These are phyloP conservation scores for Cygnus olor DNA, from an alignment of 2,797 vertebrate genomes.

Conservation along the genomic window DNA sequence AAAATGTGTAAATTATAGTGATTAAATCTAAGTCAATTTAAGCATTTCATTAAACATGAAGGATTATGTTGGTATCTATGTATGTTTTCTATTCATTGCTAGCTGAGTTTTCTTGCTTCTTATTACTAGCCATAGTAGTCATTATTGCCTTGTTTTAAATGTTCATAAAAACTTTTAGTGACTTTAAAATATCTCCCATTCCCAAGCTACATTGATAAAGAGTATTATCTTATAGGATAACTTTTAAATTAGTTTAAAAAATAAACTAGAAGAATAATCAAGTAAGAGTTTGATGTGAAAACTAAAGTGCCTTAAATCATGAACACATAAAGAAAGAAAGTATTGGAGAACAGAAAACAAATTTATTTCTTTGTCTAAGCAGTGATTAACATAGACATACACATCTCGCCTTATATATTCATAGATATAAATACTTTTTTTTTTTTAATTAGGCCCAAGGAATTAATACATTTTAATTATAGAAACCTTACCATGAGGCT, in stretches of 20 bases:
- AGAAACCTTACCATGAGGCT: not conserved
- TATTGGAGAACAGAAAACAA: not conserved
- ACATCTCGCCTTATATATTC: not conserved
- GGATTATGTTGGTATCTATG: not conserved
- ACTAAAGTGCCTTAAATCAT: not conserved
- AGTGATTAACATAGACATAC: not conserved
- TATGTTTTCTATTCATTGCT: not conserved
- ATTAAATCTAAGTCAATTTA: conserved; percentile 30
- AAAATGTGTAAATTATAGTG: conserved; percentile 40
- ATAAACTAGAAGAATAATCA: not conserved
- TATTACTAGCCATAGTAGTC: not conserved
- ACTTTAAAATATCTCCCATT: not conserved
- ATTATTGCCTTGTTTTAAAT: not conserved
- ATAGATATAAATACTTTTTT: not conserved
- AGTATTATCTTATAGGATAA: not conserved
- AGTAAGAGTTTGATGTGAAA: not conserved
- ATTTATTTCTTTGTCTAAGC: not conserved
- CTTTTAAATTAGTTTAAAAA: not conserved
- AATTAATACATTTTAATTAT: not conserved
- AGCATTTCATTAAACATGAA: conserved; percentile 36
- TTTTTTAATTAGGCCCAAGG: not conserved
- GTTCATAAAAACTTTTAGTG: not conserved
- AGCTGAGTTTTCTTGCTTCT: not conserved
- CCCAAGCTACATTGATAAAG: not conserved
- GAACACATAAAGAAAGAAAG: accelerated